These are phyloP conservation scores for Prorops nasuta DNA, from an alignment of 1,140 invertebrate genomes.

Conservation along the genomic window DNA sequence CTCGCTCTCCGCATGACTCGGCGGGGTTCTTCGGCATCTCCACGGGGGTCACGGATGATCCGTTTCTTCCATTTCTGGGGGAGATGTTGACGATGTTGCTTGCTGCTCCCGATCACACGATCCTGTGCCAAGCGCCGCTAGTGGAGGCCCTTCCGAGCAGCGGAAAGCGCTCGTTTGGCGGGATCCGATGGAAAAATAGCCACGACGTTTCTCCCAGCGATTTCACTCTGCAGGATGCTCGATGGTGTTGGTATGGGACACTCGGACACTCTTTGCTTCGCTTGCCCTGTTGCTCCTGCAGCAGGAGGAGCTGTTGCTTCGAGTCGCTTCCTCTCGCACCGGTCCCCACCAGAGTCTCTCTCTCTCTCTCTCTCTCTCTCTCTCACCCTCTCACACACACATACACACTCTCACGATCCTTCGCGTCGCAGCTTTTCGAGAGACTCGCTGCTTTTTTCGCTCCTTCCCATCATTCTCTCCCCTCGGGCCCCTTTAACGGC, in stretches of 20 bases:
- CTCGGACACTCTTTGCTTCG: neutral
- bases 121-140: neutral
- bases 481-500: no score
- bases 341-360: conserved; percentile 10
- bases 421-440: neutral
- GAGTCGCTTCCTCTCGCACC: conserved; percentile 6
- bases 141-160: neutral
- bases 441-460: no score
- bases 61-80: neutral
- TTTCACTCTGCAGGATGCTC: no score
- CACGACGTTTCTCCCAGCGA: no score
- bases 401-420: conserved; percentile 8
- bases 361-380: conserved; percentile 1
- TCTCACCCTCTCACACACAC: neutral
- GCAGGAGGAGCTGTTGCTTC: neutral
- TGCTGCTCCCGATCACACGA: neutral
- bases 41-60: conserved; percentile 17
- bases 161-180: neutral
- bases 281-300: neutral
- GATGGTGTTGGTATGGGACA: no score
- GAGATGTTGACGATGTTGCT: no score
- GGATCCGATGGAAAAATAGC: no score
- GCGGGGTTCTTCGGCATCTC: conserved; percentile 26
- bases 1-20: conserved; percentile 32
- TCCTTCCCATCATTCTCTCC: no score